Conservation (phyloP, 2,113 vertebrate genomes). For the Calypte anna region DNA sequence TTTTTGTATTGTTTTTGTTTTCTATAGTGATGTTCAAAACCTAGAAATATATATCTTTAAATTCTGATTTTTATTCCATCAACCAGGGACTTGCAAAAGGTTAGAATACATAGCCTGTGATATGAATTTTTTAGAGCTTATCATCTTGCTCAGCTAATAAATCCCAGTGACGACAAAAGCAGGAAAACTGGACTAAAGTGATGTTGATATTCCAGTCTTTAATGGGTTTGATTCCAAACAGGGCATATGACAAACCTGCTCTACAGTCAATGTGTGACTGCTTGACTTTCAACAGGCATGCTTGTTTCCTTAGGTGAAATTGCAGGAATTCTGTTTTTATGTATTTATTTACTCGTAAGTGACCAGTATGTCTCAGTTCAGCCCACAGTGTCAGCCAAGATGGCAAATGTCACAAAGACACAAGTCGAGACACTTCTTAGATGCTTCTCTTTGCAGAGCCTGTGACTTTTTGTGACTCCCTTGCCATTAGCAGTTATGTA, state of each 20-base stretch:
- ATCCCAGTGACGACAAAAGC: neutral
- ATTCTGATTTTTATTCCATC: neutral
- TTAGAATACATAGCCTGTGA: neutral
- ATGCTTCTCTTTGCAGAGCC: neutral
- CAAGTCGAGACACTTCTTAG: neutral
- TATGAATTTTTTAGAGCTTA: neutral
- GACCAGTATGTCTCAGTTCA: neutral
- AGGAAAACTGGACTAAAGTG: neutral
- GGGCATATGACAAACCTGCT: accelerated
- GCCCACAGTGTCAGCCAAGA: neutral
- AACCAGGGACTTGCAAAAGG: accelerated
- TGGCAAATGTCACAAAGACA: neutral
- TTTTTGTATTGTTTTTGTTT: neutral
- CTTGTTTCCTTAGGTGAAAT: neutral
- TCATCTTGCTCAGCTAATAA: neutral
- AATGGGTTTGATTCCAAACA: neutral
- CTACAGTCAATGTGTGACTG: neutral
- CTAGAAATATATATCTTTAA: accelerated
- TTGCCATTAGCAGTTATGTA: neutral
- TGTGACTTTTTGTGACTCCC: neutral
- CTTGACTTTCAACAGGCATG: neutral
- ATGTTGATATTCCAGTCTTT: neutral
- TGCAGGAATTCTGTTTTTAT: neutral
- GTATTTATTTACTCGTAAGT: neutral
- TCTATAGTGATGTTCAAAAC: neutral